Evolutionary conservation across 2,113 vertebrate genomes (phyloP), one percentile per base, ranked within the genome.

Genomic region (Cyanoliseus patagonus): DNA sequence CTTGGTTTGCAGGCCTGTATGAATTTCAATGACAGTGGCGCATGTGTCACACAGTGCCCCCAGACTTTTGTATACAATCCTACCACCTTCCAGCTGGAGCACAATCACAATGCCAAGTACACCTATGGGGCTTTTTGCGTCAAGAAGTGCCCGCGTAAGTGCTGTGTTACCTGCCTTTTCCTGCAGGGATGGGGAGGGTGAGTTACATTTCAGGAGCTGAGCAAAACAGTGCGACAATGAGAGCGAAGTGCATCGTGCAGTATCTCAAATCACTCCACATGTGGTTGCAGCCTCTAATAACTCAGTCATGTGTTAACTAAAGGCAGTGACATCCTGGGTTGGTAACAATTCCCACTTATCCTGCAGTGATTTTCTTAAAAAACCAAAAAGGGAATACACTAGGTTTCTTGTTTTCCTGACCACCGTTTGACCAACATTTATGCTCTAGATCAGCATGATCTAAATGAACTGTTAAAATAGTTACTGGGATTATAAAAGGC

Each of bases 11-110:
- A 99, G 99, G 99, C 99, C 39, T 99, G 99, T 91, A 99, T 99
- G 97, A 99, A 99, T 96, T 99, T 99, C 98, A 99, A 99, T 75
- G 99, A 99, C 97, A 99, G 99, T 3, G 99, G 99, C 4, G 99
- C 99, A 0, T 99, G 99, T 47, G 99, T 99, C 88, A 99, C 99
- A 2, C 99, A 99, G 90, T 99, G 99, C 83, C 99, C 99, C 25
- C 99, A 99, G 96, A 99, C 99, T 7, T 99, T 99, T 13, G 99
- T 99, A 25, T 99, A 99, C 98, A 99, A 99, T 95, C 99, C 99
- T 47, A 99, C 99, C 7, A 99, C 99, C 33, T 99, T 99, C 87
- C 99, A 99, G 63, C 81, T 99, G 88, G 99, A 99, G 88, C 99
- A 99, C 93, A 99, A 99, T 68, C 99, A 99, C 92, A 98, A 98